Evolutionary conservation across 2,888 invertebrate genomes (phyloP).

Genomic region (Phalera bucephala): DNA sequence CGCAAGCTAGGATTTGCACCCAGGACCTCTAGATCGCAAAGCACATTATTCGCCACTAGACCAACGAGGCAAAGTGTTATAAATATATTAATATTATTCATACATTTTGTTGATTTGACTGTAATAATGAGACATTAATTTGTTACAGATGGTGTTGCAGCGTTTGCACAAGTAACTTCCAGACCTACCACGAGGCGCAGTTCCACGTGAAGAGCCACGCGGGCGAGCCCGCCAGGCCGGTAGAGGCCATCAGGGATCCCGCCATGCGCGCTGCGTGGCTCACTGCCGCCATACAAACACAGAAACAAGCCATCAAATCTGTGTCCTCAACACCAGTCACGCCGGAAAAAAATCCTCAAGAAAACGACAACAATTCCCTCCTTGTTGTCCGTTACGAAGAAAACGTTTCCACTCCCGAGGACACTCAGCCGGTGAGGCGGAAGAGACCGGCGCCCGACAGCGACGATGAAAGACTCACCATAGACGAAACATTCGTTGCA

Average conservation of each 20-base stretch:
- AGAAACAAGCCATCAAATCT: conserved; percentile 43
- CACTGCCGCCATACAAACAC: conserved; percentile 40
- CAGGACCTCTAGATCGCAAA: too few species aligned
- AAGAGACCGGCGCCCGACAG: conserved; percentile 40
- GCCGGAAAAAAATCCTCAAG: conserved; percentile 11
- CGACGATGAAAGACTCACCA: conserved; percentile 52
- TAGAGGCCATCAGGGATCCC: conserved; percentile 53
- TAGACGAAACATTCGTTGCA: conserved; percentile 38
- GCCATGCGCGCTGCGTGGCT: conserved; percentile 55
- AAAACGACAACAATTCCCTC: conserved; percentile 58
- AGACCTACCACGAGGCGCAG: conserved; percentile 68
- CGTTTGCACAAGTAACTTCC: conserved; percentile 50
- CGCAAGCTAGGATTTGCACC: too few species aligned
- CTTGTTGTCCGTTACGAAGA: conserved; percentile 65
- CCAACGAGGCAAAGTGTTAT: too few species aligned
- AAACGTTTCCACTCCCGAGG: conserved; percentile 48
- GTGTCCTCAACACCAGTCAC: not conserved
- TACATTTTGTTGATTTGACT: too few species aligned
- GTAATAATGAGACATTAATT: too few species aligned
- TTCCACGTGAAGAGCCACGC: conserved; percentile 62
- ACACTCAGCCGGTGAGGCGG: conserved; percentile 7
- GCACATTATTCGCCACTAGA: too few species aligned
- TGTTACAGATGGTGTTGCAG: conserved; percentile 75
- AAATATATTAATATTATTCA: too few species aligned
- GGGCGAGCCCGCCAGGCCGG: conserved; percentile 40